Base-by-base conservation (phyloP, 92 coral and sea anemone genomes). In the Ricordea florida region DNA sequence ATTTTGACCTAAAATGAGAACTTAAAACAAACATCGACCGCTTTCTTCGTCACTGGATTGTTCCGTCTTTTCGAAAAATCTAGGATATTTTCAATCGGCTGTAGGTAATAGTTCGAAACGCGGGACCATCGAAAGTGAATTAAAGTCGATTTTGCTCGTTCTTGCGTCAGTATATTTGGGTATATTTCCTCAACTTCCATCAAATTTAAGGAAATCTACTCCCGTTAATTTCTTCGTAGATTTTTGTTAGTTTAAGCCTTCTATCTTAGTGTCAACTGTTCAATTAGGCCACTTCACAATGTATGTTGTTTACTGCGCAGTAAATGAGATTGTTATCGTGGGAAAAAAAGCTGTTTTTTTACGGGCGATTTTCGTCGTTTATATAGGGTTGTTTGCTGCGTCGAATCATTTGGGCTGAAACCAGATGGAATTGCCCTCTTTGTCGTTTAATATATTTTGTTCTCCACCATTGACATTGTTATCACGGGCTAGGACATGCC, bases 21-120 rank as follows among this genome's bases (percentile, higher is more conserved):
- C 43, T 53, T 66, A 55, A 70, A 70, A 70, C 77, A 70, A 70
- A 37, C 53, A 70, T 55, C 29, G 52, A 36, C 66, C 66, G n/a
- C 18, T 70, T 70, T 70, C 42, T 35, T 10, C 56, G 38, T 24
- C 24, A 35, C 15, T 16, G 27, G 16, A n/a, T n/a, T n/a, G n/a
- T n/a, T n/a, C n/a, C n/a, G n/a, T n/a, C n/a, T n/a, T n/a, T n/a
- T n/a, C n/a, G n/a, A n/a, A n/a, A n/a, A n/a, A n/a, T n/a, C n/a
- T n/a, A n/a, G n/a, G n/a, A n/a, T n/a, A n/a, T n/a, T n/a, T n/a
- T n/a, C n/a, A n/a, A n/a, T n/a, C n/a, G n/a, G n/a, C n/a, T n/a
- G n/a, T n/a, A n/a, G n/a, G n/a, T n/a, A n/a, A n/a, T n/a, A n/a
- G n/a, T n/a, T n/a, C n/a, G n/a, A n/a, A n/a, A n/a, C n/a, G n/a